Evolutionary conservation across 2,888 invertebrate species (phyloP).

Genomic region (Scaptomyza flava): DNA sequence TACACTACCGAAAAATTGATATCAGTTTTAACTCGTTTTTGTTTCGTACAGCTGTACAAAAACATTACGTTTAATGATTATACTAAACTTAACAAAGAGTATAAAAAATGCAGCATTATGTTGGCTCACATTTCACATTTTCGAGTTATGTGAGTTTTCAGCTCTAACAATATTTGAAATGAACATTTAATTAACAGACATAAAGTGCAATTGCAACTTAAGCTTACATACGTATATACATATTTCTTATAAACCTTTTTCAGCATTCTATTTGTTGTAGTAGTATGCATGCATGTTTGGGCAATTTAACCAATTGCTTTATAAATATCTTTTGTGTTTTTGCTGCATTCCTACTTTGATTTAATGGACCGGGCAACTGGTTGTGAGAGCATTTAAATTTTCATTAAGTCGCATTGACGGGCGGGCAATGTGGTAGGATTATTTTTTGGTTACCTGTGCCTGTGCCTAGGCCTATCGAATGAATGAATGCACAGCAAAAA

Average conservation of each 20-base stretch:
- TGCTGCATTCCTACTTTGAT: conserved; percentile 23
- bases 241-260: conserved; percentile 4
- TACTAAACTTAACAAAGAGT: background rate
- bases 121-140: conserved; percentile 6
- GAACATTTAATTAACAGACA: conserved; percentile 49
- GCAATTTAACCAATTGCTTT: conserved; percentile 4
- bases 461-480: conserved; percentile 42
- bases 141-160: conserved; percentile 1
- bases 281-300: conserved; percentile 7
- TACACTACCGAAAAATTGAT: too few relatives aligned
- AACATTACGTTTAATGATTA: background rate
- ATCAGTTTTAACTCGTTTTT: too few relatives aligned
- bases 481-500: conserved; percentile 31
- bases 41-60: background rate
- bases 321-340: background rate
- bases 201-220: conserved; percentile 14
- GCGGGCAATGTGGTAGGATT: conserved; percentile 27
- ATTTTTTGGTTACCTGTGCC: conserved; percentile 9
- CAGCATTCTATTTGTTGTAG: background rate
- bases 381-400: conserved; percentile 48
- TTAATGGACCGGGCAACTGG: conserved; percentile 11
- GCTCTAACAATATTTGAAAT: conserved; percentile 27
- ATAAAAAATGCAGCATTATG: conserved; percentile 13
- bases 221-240: background rate
- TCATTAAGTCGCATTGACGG: conserved; percentile 50